Evolutionary conservation across 2,797 vertebrate genomes (phyloP).

Genomic region (Fistularia tabacaria): DNA sequence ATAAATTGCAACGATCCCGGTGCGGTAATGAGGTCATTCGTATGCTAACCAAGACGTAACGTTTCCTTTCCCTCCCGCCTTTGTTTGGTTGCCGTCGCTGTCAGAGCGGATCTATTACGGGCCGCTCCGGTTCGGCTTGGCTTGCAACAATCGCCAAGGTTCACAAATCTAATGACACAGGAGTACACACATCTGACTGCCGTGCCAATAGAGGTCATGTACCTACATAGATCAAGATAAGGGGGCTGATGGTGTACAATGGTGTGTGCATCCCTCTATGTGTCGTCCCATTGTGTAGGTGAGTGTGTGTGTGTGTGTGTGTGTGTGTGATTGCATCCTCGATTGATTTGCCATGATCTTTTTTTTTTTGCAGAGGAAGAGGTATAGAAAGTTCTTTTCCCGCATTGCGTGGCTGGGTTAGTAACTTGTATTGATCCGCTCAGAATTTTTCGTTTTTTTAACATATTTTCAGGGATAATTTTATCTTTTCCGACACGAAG

Average conservation of each 20-base stretch:
- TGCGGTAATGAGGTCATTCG: too few relatives aligned
- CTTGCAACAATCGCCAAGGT: conserved; percentile 14
- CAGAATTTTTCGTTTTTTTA: too few relatives aligned
- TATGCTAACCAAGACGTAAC: conserved; percentile 1
- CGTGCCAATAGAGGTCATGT: conserved; percentile 51
- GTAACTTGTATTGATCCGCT: too few relatives aligned
- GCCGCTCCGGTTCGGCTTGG: conserved; percentile 4
- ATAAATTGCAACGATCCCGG: too few relatives aligned
- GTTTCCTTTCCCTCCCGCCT: neutral
- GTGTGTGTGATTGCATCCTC: conserved; percentile 22
- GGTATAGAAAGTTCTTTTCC: conserved; percentile 35
- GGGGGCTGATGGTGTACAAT: conserved; percentile 20
- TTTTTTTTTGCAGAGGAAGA: conserved; percentile 23
- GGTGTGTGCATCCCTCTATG: conserved; percentile 2
- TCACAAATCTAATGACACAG: conserved; percentile 48
- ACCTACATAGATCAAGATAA: conserved; percentile 59
- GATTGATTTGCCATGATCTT: conserved; percentile 44
- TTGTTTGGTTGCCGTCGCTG: neutral
- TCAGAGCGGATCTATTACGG: conserved; percentile 8
- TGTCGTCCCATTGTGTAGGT: neutral
- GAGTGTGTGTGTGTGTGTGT: conserved; percentile 1
- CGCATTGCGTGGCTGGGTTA: too few relatives aligned
- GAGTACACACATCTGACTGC: conserved; percentile 24
- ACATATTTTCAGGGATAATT: too few relatives aligned
- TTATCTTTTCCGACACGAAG: too few relatives aligned